Conservation (phyloP, 2,888 invertebrate genomes). For the Lottia scabra region DNA sequence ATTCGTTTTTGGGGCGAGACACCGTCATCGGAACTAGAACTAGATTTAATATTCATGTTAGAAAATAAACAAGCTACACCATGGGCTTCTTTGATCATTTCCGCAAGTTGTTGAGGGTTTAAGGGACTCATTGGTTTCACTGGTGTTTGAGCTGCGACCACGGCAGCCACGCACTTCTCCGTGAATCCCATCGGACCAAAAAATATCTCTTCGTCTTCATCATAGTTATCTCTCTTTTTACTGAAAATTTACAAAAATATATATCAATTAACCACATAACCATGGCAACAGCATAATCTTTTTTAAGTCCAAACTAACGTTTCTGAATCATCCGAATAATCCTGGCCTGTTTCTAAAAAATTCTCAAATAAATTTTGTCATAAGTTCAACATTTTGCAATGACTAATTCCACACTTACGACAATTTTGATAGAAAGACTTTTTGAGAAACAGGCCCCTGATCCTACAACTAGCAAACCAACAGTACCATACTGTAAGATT, state of each 20-base stretch:
- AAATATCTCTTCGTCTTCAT: conserved; percentile 54
- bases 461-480: too few species aligned
- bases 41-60: conserved; percentile 13
- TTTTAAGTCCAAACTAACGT: background rate
- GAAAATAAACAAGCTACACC: conserved; percentile 40
- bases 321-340: too few species aligned
- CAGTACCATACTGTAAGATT: too few species aligned
- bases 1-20: conserved; percentile 14
- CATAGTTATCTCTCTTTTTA: conserved; percentile 12
- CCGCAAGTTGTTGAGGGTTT: conserved; percentile 43
- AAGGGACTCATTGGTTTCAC: conserved; percentile 43
- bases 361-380: too few species aligned
- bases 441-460: too few species aligned
- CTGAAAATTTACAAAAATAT: background rate
- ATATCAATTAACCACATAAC: background rate
- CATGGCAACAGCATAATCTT: too few species aligned
- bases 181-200: conserved; percentile 51
- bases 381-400: too few species aligned
- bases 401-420: too few species aligned
- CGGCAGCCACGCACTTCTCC: conserved; percentile 44
- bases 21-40: conserved; percentile 15
- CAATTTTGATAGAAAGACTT: too few species aligned
- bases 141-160: conserved; percentile 28
- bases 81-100: conserved; percentile 47
- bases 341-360: too few species aligned